These are phyloP conservation scores for Diceros bicornis DNA, from an alignment of 2,797 vertebrate genomes.

Conservation along the genomic window DNA sequence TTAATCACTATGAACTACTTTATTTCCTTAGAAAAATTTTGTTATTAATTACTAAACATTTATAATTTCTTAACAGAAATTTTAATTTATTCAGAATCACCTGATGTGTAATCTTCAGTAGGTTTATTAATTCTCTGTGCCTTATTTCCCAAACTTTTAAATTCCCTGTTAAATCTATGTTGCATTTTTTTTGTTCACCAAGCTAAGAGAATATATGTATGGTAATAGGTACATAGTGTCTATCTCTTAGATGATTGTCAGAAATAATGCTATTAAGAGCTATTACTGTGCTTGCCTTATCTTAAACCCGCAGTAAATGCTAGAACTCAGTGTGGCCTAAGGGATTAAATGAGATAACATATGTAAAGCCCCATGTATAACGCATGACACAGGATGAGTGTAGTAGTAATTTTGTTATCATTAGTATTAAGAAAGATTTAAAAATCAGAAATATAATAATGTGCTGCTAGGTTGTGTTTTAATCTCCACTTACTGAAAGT, in stretches of 20 bases:
- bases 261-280: not conserved
- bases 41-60: not conserved
- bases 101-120: not conserved
- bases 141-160: not conserved
- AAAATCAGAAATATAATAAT: not conserved
- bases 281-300: not conserved
- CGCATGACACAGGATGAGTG: not conserved
- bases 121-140: not conserved
- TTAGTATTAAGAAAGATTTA: not conserved
- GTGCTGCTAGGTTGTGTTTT: not conserved
- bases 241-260: not conserved
- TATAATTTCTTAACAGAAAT: not conserved
- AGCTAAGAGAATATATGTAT: not conserved
- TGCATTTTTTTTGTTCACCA: not conserved
- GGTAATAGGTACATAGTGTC: not conserved
- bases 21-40: not conserved
- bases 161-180: not conserved
- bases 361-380: not conserved
- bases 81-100: not conserved
- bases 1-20: not conserved
- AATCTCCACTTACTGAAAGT: not conserved
- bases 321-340: not conserved
- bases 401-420: not conserved
- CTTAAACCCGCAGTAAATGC: not conserved
- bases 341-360: not conserved